Evolutionary conservation across 2,888 invertebrate genomes (phyloP).

Genomic region (Acrocyrtus sp.): DNA sequence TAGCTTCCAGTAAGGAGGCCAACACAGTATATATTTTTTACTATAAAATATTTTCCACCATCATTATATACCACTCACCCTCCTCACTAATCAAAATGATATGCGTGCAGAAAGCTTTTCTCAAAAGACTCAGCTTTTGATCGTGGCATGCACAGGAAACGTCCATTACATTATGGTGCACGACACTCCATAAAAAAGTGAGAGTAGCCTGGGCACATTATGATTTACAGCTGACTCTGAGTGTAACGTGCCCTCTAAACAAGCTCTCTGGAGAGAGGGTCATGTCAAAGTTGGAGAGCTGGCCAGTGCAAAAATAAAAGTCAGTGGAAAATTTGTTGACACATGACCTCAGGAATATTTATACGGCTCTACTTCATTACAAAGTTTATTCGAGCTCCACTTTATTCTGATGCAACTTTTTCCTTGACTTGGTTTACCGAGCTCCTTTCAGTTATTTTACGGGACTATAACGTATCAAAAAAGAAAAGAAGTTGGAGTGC

Average conservation of each 20-base stretch:
- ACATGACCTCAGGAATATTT: conserved; percentile 39
- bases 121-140: too few species aligned
- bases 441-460: background rate
- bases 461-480: too few species aligned
- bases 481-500: too few species aligned
- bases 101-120: background rate
- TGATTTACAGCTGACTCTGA: too few species aligned
- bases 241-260: too few species aligned
- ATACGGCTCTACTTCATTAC: conserved; percentile 12
- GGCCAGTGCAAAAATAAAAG: background rate
- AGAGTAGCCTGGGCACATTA: background rate
- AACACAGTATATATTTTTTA: background rate
- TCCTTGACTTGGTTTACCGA: background rate
- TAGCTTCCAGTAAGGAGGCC: too few species aligned
- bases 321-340: conserved; percentile 14
- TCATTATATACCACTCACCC: too few species aligned
- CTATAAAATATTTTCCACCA: background rate
- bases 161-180: background rate
- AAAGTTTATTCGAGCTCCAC: background rate
- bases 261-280: background rate
- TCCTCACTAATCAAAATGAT: too few species aligned
- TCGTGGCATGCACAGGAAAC: background rate
- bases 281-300: background rate
- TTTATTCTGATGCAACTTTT: background rate
- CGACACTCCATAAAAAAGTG: background rate